A percentile compares a stretch with the other conserved stretches of the same genome.
Conservation (phyloP, 2,888 invertebrate genomes). For the Gisinianus flammeolus region DNA sequence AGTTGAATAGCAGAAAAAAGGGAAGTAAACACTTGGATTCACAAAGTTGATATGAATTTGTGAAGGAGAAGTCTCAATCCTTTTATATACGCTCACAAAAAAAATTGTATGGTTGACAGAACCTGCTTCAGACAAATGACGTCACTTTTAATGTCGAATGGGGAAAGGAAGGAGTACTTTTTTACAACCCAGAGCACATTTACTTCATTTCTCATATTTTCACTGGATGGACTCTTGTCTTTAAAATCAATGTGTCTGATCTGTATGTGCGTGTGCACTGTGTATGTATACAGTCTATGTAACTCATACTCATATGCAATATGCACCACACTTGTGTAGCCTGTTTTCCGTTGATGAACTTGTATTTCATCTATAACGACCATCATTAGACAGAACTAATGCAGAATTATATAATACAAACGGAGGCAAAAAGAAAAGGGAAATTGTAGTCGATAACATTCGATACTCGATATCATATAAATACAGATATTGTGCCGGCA, state of each 20-base stretch:
- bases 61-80: not conserved
- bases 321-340: no score
- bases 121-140: not conserved
- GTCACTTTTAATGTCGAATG: not conserved
- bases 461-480: no score
- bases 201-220: not conserved
- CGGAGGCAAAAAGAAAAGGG: no score
- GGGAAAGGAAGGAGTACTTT: not conserved
- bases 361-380: no score
- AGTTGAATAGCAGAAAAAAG: constrained; percentile 13
- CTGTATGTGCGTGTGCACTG: no score
- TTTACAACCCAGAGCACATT: not conserved
- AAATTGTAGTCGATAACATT: no score
- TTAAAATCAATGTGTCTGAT: not conserved
- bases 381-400: no score
- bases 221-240: not conserved
- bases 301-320: no score
- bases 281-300: no score
- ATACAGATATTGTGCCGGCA: no score
- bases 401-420: no score
- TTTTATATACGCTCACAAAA: not conserved
- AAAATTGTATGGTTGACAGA: not conserved
- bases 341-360: no score
- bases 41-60: constrained; percentile 23
- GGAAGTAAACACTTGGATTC: constrained; percentile 1